Evolutionary conservation across 2,113 vertebrate genomes (phyloP).

Genomic region (Rhinopomastus cyanomelas): DNA sequence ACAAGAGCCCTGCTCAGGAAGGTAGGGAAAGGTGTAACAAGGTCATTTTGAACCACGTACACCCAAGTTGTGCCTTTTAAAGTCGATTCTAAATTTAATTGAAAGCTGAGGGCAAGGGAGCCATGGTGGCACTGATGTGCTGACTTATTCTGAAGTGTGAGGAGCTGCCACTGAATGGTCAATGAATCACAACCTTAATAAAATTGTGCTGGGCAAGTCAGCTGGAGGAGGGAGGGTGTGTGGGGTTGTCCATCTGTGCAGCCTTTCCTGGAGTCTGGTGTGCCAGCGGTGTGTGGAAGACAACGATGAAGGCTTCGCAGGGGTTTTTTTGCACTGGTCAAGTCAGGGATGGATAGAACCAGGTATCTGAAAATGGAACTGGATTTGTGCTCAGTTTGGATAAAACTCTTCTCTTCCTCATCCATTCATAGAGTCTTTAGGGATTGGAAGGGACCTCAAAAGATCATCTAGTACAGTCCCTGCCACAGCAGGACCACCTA

Average conservation of each 20-base stretch:
- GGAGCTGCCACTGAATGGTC: conserved; percentile 47
- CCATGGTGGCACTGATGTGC: conserved; percentile 38
- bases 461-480: too few relatives aligned
- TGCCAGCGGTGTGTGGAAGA: neutral
- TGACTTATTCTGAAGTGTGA: conserved; percentile 69
- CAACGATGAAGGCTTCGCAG: neutral
- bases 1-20: conserved; percentile 63
- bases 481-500: too few relatives aligned
- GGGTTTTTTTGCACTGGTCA: neutral
- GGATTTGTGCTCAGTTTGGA: neutral
- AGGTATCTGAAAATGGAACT: neutral
- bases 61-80: conserved; percentile 71
- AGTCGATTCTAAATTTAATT: conserved; percentile 79
- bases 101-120: conserved; percentile 72
- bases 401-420: neutral
- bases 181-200: conserved; percentile 33
- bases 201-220: conserved; percentile 13
- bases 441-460: too few relatives aligned
- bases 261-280: conserved; percentile 10
- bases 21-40: conserved; percentile 68
- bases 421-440: too few relatives aligned
- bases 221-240: conserved; percentile 1
- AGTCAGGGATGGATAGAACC: neutral
- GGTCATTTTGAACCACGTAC: conserved; percentile 71
- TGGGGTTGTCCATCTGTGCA: neutral